Conservation (phyloP, 2,888 invertebrate genomes). For the Dorcus hopei region DNA sequence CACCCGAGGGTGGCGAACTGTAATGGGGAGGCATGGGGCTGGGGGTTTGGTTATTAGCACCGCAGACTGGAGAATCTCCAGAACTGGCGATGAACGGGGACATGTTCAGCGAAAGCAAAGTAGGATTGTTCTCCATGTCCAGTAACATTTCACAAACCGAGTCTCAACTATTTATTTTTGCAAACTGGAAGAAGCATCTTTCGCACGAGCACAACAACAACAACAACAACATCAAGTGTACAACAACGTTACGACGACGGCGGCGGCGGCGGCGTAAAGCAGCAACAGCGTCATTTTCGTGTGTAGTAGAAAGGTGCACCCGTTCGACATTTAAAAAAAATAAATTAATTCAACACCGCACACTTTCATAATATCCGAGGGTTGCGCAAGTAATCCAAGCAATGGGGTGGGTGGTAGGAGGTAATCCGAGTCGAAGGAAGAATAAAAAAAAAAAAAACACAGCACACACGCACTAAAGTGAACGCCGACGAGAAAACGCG, state of each 20-base stretch:
- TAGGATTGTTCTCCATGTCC: conserved; percentile 82
- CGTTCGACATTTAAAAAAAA: neutral
- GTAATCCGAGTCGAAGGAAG: conserved; percentile 19
- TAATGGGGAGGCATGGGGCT: conserved; percentile 49
- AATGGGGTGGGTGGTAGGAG: neutral
- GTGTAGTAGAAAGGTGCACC: too few relatives aligned
- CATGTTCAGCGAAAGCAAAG: conserved; percentile 86
- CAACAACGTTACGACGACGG: neutral
- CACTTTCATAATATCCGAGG: conserved; percentile 4
- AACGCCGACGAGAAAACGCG: conserved; percentile 1
- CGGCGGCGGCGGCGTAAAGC: neutral
- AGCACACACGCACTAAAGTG: conserved; percentile 16
- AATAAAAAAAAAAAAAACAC: conserved; percentile 6
- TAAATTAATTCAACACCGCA: neutral
- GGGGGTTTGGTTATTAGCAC: conserved; percentile 41
- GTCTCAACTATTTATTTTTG: neutral
- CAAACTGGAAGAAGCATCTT: too few relatives aligned
- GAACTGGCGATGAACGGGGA: conserved; percentile 80
- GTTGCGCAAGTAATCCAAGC: conserved; percentile 19
- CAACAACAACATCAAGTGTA: neutral
- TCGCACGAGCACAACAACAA: neutral
- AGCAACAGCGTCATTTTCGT: too few relatives aligned
- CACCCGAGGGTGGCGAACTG: conserved; percentile 47
- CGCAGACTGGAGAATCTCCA: conserved; percentile 61
- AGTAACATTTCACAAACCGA: conserved; percentile 63